phyloP scores from a whole-genome alignment of 2,888 invertebrate genomes.

The Drosophila neotestacea region DNA sequence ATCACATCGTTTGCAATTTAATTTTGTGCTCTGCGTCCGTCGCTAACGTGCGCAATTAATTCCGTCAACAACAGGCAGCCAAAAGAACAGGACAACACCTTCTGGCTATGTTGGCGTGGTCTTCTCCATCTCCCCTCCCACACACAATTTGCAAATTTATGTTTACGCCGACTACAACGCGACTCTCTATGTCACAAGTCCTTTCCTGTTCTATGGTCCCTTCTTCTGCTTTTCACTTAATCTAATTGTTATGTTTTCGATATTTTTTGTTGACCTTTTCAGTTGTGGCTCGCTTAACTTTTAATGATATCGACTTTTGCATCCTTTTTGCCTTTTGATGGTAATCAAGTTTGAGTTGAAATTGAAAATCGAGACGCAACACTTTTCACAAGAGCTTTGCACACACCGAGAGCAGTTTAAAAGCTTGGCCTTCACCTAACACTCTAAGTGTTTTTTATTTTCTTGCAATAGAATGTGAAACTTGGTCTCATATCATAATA shows the following conservation, averaged over 20 bases:
- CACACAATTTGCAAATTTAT: constrained; percentile 43
- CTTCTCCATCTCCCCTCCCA: background rate
- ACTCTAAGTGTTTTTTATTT: too few relatives aligned
- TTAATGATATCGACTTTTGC: constrained; percentile 22
- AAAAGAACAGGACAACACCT: constrained; percentile 30
- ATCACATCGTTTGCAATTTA: constrained; percentile 56
- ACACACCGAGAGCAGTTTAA: background rate
- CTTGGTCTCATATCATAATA: too few relatives aligned
- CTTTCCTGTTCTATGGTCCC: constrained; percentile 10
- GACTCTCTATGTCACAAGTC: constrained; percentile 22
- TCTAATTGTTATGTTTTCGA: constrained; percentile 52
- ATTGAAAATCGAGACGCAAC: background rate
- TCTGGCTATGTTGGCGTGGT: constrained; percentile 27
- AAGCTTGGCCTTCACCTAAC: too few relatives aligned
- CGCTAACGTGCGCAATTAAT: constrained; percentile 75
- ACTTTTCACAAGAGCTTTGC: background rate
- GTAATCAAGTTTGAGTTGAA: constrained; percentile 18
- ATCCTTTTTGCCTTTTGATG: constrained; percentile 14
- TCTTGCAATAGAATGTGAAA: too few relatives aligned
- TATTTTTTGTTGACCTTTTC: constrained; percentile 45
- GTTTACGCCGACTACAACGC: constrained; percentile 14
- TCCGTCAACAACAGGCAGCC: constrained; percentile 67
- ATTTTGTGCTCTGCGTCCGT: constrained; percentile 51
- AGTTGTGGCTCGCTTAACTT: constrained; percentile 40
- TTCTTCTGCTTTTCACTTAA: constrained; percentile 26